These are phyloP conservation scores for Chloropsis hardwickii DNA, from an alignment of 2,113 vertebrate species.

Conservation along the genomic window DNA sequence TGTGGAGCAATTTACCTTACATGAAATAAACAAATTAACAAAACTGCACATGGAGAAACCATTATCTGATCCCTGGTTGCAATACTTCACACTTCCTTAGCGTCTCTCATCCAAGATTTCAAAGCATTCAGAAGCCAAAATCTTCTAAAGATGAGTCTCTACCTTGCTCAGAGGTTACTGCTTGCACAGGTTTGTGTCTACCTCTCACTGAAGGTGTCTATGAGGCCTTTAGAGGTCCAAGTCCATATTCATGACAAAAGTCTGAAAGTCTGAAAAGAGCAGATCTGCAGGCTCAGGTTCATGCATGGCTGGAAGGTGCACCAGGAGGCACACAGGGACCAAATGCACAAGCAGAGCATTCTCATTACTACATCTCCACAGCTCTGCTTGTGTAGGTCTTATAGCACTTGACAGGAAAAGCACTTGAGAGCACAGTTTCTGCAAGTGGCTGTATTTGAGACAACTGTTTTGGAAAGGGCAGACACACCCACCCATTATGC, in stretches of 20 bases:
- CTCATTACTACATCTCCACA: not conserved
- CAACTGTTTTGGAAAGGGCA: not conserved
- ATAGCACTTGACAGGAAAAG: not conserved
- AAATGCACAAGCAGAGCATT: not conserved
- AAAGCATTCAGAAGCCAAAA: not conserved
- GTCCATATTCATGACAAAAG: fast-evolving
- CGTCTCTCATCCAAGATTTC: not conserved
- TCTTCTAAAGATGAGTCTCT: not conserved
- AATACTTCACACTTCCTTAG: not conserved
- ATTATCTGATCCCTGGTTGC: not conserved
- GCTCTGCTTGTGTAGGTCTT: not conserved
- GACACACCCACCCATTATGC: not conserved
- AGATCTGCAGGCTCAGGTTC: not conserved
- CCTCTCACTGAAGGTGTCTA: not conserved
- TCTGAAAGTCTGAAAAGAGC: not conserved
- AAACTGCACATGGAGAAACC: not conserved
- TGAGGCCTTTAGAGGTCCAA: not conserved
- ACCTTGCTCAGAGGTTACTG: not conserved
- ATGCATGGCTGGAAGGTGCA: fast-evolving
- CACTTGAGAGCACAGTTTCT: not conserved
- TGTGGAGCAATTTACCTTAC: not conserved
- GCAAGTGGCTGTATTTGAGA: not conserved
- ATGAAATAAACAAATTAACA: not conserved
- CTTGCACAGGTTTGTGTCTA: not conserved
- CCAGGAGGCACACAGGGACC: not conserved